Percentiles rank a stretch among this genome's conserved stretches.
These are phyloP conservation scores for Phacellophora camtschatica DNA, from an alignment of 30 jellyfish, hydroid and myxozoan species.

Conservation along the genomic window DNA sequence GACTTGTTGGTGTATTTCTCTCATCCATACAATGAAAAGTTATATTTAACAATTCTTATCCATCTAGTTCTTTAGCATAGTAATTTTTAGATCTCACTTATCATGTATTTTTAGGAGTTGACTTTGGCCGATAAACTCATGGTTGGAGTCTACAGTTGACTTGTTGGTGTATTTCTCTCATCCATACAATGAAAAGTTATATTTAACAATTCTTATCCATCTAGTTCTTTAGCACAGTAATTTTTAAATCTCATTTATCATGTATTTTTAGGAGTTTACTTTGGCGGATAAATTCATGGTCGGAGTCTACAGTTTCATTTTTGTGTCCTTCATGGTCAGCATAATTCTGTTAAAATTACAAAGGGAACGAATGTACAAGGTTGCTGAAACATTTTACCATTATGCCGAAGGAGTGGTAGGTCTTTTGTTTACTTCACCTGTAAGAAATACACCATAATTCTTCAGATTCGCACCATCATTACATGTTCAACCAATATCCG, in stretches of 20 bases:
- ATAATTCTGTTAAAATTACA: conserved; percentile 76
- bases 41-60: too few relatives aligned
- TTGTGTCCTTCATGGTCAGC: conserved; percentile 91
- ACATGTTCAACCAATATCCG: too few relatives aligned
- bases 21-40: too few relatives aligned
- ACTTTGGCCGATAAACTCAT: conserved; percentile 90
- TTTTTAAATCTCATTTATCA: background rate
- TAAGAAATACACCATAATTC: too few relatives aligned
- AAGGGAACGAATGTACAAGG: conserved; percentile 76
- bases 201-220: too few relatives aligned
- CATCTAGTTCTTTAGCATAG: too few relatives aligned
- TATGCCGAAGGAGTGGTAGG: conserved; percentile 87
- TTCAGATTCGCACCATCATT: too few relatives aligned
- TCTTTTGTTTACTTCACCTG: too few relatives aligned
- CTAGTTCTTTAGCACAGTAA: too few relatives aligned
- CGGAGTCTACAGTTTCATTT: conserved; percentile 89
- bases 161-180: too few relatives aligned
- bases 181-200: too few relatives aligned
- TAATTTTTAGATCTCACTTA: background rate
- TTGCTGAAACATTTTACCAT: conserved; percentile 77
- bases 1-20: too few relatives aligned
- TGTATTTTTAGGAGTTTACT: conserved; percentile 59
- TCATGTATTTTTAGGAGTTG: conserved; percentile 39
- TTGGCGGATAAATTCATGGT: conserved; percentile 92
- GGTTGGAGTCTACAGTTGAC: conserved; percentile 94